Base-by-base conservation (phyloP, 2,113 vertebrate genomes). In the Psettodes erumei region DNA sequence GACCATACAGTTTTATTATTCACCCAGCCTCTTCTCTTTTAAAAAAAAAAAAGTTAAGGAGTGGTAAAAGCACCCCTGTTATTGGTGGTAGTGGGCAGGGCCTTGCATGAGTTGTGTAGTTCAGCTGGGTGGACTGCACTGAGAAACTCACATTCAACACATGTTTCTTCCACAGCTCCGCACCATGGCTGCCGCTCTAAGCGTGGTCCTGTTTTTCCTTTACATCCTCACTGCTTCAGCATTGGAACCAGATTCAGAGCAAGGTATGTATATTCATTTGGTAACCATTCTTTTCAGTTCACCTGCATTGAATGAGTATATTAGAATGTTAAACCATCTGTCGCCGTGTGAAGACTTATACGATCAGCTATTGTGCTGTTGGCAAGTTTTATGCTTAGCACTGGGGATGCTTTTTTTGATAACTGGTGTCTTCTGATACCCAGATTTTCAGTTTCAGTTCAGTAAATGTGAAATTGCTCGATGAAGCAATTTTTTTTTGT, bases 21-120 rank as follows among this genome's bases (percentile, higher is more conserved):
- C 30, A 40, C 48, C n/a, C 6, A 32, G 0, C 5, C 21, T 30
- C 19, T 58, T 38, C 0, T 6, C 21, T 28, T 19, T 58, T 9
- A 2, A 33, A 7, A 15, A 7, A 15, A 15, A 25, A 42, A 8
- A 32, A 8, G n/a, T 13, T 21, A 16, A 38, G 40, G 71, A 55
- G 38, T 65, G 68, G 37, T 12, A 7, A 47, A 33, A 42, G 19
- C 8, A 10, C 42, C 35, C 30, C 18, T 5, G 53, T 67, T 19
- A 32, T n/a, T 42, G 27, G 66, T 65, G 38, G 35, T 43, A n/a
- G 87, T 86, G 82, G 87, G 91, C 61, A 62, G 84, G 82, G 45
- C 64, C 47, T 77, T 18, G 1, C n/a, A 3, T 28, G 59, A 15
- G 53, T 23, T 25, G 12, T 62, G 76, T 42, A 47, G 32, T 40